Percentiles rank a stretch among this genome's conserved stretches.
phyloP scores from a whole-genome alignment of 2,113 vertebrate species.

The Camelus dromedarius region DNA sequence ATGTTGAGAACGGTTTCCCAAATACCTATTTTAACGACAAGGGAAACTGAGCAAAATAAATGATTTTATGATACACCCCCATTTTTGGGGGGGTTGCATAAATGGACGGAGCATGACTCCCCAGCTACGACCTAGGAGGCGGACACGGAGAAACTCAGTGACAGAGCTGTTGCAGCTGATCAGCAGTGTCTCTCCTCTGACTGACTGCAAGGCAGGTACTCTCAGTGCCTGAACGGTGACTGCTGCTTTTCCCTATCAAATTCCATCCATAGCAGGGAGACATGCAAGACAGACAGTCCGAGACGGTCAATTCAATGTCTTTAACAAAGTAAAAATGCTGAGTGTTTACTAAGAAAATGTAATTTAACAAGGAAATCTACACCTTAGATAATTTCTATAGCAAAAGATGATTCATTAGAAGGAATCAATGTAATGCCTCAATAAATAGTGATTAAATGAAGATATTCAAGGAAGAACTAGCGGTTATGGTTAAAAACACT shows the following conservation, averaged over 20 bases:
- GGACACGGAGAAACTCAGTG: fast-evolving
- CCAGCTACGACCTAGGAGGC: fast-evolving
- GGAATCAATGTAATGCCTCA: neutral
- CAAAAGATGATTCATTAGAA: neutral
- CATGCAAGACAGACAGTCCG: fast-evolving
- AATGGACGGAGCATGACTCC: fast-evolving
- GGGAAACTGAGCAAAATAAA: neutral
- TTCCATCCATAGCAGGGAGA: neutral
- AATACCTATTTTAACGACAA: neutral
- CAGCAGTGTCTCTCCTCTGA: no score
- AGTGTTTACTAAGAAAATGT: neutral
- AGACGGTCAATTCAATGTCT: fast-evolving
- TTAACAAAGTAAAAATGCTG: neutral
- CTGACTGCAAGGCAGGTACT: fast-evolving
- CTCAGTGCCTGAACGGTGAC: fast-evolving
- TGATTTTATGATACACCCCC: fast-evolving
- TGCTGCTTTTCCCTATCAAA: neutral
- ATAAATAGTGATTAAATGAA: neutral
- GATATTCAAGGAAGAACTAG: neutral
- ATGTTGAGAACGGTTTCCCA: no score
- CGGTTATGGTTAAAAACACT: neutral
- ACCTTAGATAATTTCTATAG: neutral
- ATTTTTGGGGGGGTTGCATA: fast-evolving
- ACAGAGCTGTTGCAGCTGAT: neutral
- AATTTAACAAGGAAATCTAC: neutral